Conservation (phyloP, 2,113 vertebrate species). For the Edolisoma coerulescens region DNA sequence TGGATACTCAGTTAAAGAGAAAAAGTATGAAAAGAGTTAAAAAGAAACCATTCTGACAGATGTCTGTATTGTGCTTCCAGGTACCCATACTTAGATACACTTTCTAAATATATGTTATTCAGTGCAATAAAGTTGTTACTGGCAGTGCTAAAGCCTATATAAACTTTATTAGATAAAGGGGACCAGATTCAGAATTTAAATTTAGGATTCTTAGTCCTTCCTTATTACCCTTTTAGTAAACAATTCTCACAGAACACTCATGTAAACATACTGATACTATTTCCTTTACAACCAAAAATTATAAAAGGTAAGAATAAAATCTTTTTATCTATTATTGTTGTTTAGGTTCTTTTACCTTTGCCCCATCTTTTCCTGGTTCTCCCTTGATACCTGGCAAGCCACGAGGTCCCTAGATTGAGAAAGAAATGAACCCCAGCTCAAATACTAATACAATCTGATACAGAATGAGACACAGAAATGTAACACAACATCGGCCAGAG, state of each 20-base stretch:
- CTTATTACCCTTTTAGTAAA: not conserved
- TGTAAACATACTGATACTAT: not conserved
- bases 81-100: not conserved
- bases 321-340: not conserved
- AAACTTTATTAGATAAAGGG: not conserved
- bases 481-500: not conserved
- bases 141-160: not conserved
- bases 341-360: constrained; percentile 75
- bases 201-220: not conserved
- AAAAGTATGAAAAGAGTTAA: not conserved
- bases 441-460: not conserved
- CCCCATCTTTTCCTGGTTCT: constrained; percentile 82
- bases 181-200: not conserved
- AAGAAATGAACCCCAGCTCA: not conserved
- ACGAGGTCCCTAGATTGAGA: constrained; percentile 76
- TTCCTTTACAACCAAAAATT: not conserved
- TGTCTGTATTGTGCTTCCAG: not conserved
- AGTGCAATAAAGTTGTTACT: not conserved
- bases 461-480: not conserved
- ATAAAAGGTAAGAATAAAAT: not conserved
- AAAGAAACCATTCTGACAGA: not conserved
- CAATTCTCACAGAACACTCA: not conserved
- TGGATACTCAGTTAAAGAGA: not conserved
- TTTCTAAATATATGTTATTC: not conserved
- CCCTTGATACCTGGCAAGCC: constrained; percentile 87